phyloP scores from a whole-genome alignment of 2,113 vertebrate species.

The Amblyopsis rosae region DNA sequence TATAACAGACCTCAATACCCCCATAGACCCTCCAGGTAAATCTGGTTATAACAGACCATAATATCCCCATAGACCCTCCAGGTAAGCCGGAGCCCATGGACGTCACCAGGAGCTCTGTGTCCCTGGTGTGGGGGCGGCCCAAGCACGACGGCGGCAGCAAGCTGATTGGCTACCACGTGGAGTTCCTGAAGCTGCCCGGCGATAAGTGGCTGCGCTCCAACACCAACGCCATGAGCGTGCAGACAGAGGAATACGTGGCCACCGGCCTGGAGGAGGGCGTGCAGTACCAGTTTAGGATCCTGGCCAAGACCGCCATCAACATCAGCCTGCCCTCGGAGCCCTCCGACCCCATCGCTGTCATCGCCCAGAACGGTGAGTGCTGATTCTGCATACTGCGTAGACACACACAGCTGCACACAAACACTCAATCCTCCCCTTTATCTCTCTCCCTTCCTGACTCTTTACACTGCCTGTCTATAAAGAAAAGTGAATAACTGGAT shows the following conservation, averaged over 20 bases:
- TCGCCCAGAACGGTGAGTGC: constrained; percentile 89
- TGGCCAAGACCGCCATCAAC: constrained; percentile 92
- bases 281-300: constrained; percentile 91
- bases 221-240: constrained; percentile 88
- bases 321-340: constrained; percentile 91
- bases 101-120: constrained; percentile 86
- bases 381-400: not conserved
- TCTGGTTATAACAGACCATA: not conserved
- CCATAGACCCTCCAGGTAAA: too few relatives aligned
- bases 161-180: constrained; percentile 91
- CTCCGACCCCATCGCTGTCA: constrained; percentile 89
- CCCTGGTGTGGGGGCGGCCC: constrained; percentile 90
- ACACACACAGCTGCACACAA: too few relatives aligned
- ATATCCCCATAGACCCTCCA: constrained; percentile 83
- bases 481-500: too few relatives aligned
- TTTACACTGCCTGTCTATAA: too few relatives aligned
- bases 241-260: constrained; percentile 87
- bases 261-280: constrained; percentile 90
- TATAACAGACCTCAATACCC: too few relatives aligned
- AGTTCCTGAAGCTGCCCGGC: constrained; percentile 89
- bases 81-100: constrained; percentile 97
- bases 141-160: constrained; percentile 96
- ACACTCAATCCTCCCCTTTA: too few relatives aligned
- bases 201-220: constrained; percentile 94
- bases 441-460: too few relatives aligned